These are phyloP conservation scores for Heliconius congener DNA, from an alignment of 1,140 invertebrate genomes.

Conservation along the genomic window DNA sequence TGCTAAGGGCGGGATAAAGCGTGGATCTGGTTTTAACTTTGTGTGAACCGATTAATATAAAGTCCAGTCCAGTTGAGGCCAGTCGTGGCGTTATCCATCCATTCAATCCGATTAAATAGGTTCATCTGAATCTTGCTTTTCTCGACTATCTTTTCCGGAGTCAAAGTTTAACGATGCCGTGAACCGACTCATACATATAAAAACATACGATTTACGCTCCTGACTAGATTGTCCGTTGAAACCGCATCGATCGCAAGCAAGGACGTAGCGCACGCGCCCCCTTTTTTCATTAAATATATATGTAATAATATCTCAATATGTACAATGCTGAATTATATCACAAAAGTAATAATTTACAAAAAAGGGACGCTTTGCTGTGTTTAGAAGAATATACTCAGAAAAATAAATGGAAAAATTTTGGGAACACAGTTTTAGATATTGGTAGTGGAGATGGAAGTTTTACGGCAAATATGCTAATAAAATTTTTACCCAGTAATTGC, in stretches of 20 bases:
- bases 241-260: slow-evolving; percentile 56
- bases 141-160: slow-evolving; percentile 40
- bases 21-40: too few species aligned
- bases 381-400: slow-evolving; percentile 84
- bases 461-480: slow-evolving; percentile 85
- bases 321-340: slow-evolving; percentile 84
- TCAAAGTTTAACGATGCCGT: slow-evolving; percentile 39
- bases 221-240: slow-evolving; percentile 55
- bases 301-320: slow-evolving; percentile 72
- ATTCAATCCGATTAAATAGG: too few species aligned
- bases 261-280: slow-evolving; percentile 51
- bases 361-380: slow-evolving; percentile 84
- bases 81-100: too few species aligned
- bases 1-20: too few species aligned
- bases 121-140: slow-evolving; percentile 13
- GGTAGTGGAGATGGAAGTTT: slow-evolving; percentile 91
- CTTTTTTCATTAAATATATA: slow-evolving; percentile 29
- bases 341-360: slow-evolving; percentile 85
- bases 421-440: slow-evolving; percentile 86
- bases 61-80: too few species aligned
- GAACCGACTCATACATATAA: slow-evolving; percentile 63
- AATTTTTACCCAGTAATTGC: slow-evolving; percentile 50
- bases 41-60: too few species aligned
- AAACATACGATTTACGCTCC: slow-evolving; percentile 56
- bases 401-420: slow-evolving; percentile 82